Evolutionary conservation across 2,888 invertebrate genomes (phyloP), one percentile per base, ranked within the genome.

Genomic region (Catocala fraxini): DNA sequence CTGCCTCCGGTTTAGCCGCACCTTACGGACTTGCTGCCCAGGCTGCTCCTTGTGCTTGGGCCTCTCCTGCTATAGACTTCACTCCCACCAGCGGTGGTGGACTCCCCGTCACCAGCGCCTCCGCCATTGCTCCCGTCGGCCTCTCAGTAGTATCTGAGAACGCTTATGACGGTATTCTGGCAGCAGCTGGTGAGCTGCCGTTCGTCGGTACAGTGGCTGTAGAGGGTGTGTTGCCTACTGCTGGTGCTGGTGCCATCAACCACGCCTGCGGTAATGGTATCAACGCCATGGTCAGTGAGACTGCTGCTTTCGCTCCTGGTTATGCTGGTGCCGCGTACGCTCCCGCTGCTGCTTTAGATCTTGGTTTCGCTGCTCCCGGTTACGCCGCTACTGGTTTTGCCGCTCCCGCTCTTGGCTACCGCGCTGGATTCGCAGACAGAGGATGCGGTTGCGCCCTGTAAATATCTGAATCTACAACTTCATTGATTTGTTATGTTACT

Each of bases 181-280:
- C 56, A 63, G 74, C 56, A 63, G 73, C 55, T 68, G 73, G 73
- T 51, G 75, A 71, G 63, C 60, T 67, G 73, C 80, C 56, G 47
- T 70, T 71, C 43, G 63, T 75, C 9, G 85, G 84, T 51, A 83
- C 75, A 53, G 76, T 86, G 9, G 68, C 68, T 5, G 64, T 78
- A 11, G 66, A 71, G 2, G 81, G 81, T 33, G 76, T 75, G 71
- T 73, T 82, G 35, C 80, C 82, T 62, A 79, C 80, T 45, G 69
- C 70, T 59, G 83, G 83, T 33, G 41, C 61, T 39, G 81, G 80
- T 57, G 35, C 66, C 5, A 74, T 80, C 13, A 59, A 66, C 42
- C 79, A 80, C 58, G 75, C 76, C 2, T 83, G 82, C 55, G 82
- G 80, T 5, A 66, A 74, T 15, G 80, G 77, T 11, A 59, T 57